Base-by-base conservation (phyloP, 64 coral and sea anemone genomes). In the Trachythela sp. region DNA sequence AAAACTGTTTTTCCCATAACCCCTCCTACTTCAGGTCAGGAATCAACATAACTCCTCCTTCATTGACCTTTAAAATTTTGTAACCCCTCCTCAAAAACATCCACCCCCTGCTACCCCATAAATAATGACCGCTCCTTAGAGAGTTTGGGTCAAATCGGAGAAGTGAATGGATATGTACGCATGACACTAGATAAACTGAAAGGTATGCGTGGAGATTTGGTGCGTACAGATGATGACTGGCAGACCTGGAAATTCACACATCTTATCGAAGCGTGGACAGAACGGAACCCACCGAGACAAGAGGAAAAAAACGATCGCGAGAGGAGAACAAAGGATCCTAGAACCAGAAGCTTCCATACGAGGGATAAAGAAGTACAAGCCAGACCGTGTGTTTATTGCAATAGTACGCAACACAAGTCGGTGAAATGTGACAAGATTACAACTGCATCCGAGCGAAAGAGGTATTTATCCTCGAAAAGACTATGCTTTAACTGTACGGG, bases 301-400 rank as follows among this genome's bases (percentile, higher is more conserved):
- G 75, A 80, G 9, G 75, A 35, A 7, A 43, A 27, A 54, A 43
- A 24, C 38, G n/a, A n/a, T n/a, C n/a, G n/a, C n/a, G 72, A 49
- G 35, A 26, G 17, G 38, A 72, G 18, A 20, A 32, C 34, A 41
- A 88, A 87, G 40, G 33, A 24, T 56, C 68, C 34, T 13, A 38
- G 32, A 9, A 40, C 4, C 2, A 87, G 72, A 85, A 85, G 68
- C 64, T 92, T 87, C 31, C 75, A 92, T 35, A 36, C 56, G 5
- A 75, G 39, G 36, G 59, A 92, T 40, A 17, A 51, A 84, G 71
- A 84, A 26, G 39, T 22, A 30, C 87, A 87, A 60, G 31, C 85
- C 35, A 83, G 58, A 36, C 68, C 86, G 11, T 88, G 91, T 42
- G 75, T 80, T 37, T 92, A 87, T 58, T 92, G 91, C 45, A 54